Evolutionary conservation across 2,888 invertebrate genomes (phyloP).

Genomic region (Rhagium mordax): DNA sequence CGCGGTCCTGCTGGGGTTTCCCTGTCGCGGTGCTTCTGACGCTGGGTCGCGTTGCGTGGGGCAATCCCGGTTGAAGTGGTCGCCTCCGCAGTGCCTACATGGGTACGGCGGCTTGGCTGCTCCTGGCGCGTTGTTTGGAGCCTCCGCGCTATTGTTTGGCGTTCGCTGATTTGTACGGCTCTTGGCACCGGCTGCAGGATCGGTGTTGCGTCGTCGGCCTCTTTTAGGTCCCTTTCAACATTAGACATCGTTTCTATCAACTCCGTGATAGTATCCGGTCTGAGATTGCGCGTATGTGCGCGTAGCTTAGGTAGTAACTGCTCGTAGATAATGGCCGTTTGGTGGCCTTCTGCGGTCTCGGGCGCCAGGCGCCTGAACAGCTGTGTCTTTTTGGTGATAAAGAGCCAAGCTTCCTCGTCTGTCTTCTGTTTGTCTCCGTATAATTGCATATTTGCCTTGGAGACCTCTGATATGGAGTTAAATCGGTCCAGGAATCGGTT

Average conservation of each 20-base stretch:
- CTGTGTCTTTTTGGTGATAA: background rate
- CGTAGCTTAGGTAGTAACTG: background rate
- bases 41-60: background rate
- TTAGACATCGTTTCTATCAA: background rate
- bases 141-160: no score
- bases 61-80: background rate
- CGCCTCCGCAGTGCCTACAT: background rate
- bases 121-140: no score
- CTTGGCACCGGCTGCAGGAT: no score
- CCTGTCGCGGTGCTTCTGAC: accelerated
- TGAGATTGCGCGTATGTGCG: background rate
- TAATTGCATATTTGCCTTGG: background rate
- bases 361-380: background rate
- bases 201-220: background rate
- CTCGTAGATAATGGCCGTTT: background rate
- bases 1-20: background rate
- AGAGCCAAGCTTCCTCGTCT: background rate
- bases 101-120: background rate
- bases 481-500: background rate
- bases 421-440: background rate
- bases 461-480: background rate
- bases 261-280: background rate
- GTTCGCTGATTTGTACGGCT: no score
- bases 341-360: background rate
- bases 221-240: background rate